Evolutionary conservation across 2,888 invertebrate species (phyloP), one percentile per base, ranked within the genome.

Genomic region (Chalcis sispes): DNA sequence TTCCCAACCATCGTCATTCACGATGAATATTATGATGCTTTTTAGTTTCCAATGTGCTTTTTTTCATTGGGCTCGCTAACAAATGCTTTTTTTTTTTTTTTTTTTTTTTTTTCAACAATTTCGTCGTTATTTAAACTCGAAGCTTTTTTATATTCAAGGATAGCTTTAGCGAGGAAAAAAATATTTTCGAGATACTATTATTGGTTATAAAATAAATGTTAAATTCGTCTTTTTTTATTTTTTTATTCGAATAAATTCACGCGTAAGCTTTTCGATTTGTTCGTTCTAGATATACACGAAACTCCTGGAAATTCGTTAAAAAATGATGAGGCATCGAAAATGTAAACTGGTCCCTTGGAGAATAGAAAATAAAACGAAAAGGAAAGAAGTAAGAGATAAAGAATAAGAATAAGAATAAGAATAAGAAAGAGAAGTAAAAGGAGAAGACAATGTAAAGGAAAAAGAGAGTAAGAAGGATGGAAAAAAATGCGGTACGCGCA

Each of bases 401-500:
- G 15, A 29, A n/a, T 5, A 2, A 48, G 42, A 42, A 15, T 13
- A 15, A 42, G 36, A 36, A 10, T 7, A 10, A 36, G 36, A 36
- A 10, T 36, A 36, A 42, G 15, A 42, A 42, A 15, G 15, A 42
- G 8, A 8, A 25, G 36, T 10, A 0, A n/a, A 23, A 65, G 61
- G 48, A 8, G 2, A 20, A 15, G 36, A 15, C 1, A 32, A 3
- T 40, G 7, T 15, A 20, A 42, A 18, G 54, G 46, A 70, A 40
- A 46, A 1, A 42, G 13, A 54, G 56, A 42, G 42, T 13, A 7
- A 15, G 40, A 36, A 71, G 36, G n/a, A 10, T 42, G 56, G 32
- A 7, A 20, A 18, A 42, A 8, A 40, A 15, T 15, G 23, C 10
- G 50, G 18, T 15, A 64, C 64, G 62, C 50, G 69, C 56, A 72